Conservation (phyloP, 1,140 invertebrate species). For the Zophobas atratus region DNA sequence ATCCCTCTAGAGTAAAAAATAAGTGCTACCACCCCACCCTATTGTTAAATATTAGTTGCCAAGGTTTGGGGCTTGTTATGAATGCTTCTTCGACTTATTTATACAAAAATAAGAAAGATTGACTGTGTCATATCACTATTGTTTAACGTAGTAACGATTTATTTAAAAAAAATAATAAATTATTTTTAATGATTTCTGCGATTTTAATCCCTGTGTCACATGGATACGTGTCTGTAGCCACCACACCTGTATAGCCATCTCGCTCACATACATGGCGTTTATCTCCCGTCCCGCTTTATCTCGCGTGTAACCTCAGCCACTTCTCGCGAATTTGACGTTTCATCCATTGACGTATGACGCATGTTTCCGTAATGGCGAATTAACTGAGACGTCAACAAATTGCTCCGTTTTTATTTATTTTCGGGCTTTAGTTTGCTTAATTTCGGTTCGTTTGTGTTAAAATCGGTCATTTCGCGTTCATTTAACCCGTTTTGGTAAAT, state of each 20-base stretch:
- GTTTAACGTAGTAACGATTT: not conserved
- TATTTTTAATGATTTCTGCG: too few relatives aligned
- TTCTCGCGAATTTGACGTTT: not conserved
- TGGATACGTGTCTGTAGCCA: not conserved
- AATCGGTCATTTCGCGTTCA: not conserved
- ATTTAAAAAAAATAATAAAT: too few relatives aligned
- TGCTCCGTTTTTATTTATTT: slow-evolving; percentile 37
- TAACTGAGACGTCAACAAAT: slow-evolving; percentile 8
- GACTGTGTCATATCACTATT: slow-evolving; percentile 6
- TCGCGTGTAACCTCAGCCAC: not conserved
- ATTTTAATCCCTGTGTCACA: too few relatives aligned
- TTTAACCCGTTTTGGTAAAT: not conserved
- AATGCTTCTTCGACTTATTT: not conserved
- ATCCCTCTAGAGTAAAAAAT: not conserved
- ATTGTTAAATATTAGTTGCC: not conserved
- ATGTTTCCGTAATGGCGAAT: slow-evolving; percentile 10
- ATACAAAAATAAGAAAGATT: not conserved
- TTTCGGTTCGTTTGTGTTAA: slow-evolving; percentile 12
- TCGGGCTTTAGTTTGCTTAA: slow-evolving; percentile 3
- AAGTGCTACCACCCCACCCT: not conserved
- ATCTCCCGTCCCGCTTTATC: not conserved
- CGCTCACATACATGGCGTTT: too few relatives aligned
- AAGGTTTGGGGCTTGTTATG: slow-evolving; percentile 5
- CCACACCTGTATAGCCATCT: not conserved
- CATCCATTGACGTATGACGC: not conserved